These are phyloP conservation scores for Geopemphigus sp. DNA, from an alignment of 1,140 invertebrate species.

Conservation along the genomic window DNA sequence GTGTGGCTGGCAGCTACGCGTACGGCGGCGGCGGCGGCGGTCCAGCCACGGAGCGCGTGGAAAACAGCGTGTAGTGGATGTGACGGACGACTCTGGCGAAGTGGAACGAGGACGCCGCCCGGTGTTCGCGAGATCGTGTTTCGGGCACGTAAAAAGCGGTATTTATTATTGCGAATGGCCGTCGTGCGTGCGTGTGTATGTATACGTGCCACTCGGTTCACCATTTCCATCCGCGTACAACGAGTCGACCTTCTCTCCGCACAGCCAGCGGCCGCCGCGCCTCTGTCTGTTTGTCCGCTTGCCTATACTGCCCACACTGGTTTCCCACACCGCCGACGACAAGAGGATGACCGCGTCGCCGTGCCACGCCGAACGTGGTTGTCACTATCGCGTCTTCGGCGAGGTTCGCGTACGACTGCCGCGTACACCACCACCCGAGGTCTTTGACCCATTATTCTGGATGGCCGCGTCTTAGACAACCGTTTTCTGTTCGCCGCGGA, in stretches of 20 bases:
- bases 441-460: constrained; percentile 25
- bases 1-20: too few relatives aligned
- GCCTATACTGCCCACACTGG: too few relatives aligned
- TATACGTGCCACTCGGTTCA: background rate
- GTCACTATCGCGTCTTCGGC: background rate
- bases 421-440: background rate
- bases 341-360: too few relatives aligned
- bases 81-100: constrained; percentile 23
- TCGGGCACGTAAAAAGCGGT: background rate
- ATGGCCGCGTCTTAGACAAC: constrained; percentile 11
- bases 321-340: background rate
- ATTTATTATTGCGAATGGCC: background rate
- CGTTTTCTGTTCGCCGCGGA: constrained; percentile 8
- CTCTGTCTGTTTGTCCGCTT: too few relatives aligned
- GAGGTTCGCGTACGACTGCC: background rate
- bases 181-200: background rate
- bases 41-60: background rate
- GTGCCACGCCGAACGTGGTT: too few relatives aligned
- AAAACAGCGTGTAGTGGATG: background rate
- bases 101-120: constrained; percentile 23
- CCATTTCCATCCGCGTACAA: background rate
- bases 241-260: background rate
- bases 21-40: background rate
- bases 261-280: background rate
- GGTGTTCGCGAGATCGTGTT: constrained; percentile 1